phyloP scores from a whole-genome alignment of 2,888 invertebrate genomes.

The Sepioteuthis lessoniana region DNA sequence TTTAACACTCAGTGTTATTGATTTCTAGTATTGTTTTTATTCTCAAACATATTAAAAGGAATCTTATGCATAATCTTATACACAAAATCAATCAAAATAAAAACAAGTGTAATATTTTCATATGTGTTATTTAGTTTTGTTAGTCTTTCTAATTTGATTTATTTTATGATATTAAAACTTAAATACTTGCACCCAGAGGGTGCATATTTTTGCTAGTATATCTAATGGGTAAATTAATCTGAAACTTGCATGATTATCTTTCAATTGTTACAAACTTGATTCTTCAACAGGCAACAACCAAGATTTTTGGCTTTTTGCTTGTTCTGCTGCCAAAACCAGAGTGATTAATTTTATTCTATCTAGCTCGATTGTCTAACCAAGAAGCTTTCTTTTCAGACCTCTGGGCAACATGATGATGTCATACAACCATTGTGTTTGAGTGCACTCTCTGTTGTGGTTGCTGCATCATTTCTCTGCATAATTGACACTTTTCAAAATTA shows the following conservation, averaged over 20 bases:
- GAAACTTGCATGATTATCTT: not conserved
- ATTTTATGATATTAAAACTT: no score
- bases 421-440: not conserved
- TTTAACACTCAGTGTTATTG: no score
- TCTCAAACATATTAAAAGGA: no score
- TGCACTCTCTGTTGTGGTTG: not conserved
- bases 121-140: no score
- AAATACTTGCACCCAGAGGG: no score
- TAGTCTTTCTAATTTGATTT: no score
- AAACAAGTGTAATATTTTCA: no score
- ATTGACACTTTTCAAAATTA: slow-evolving; percentile 33
- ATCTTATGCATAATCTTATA: no score
- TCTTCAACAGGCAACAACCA: not conserved
- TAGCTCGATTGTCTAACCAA: not conserved
- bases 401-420: not conserved
- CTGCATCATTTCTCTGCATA: slow-evolving; percentile 1
- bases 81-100: no score
- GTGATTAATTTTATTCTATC: not conserved
- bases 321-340: not conserved
- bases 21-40: no score
- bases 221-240: not conserved
- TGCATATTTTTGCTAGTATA: no score
- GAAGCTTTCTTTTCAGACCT: not conserved
- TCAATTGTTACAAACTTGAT: not conserved
- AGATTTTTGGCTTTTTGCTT: no score